phyloP scores from a whole-genome alignment of 1,140 invertebrate genomes.

The Panulirus ornatus region DNA sequence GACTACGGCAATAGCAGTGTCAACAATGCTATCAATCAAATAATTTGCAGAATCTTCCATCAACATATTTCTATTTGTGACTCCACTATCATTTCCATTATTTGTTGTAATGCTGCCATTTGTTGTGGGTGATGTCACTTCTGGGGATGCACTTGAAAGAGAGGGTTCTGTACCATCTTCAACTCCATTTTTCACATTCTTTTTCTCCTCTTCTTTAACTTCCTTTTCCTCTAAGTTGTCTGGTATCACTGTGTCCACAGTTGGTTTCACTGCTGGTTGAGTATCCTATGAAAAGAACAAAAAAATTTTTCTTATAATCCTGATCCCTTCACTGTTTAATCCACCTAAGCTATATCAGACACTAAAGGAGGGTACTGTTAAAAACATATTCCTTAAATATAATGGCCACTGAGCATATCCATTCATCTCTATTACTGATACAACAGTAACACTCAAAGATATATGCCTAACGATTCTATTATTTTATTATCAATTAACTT shows the following conservation, averaged over 20 bases:
- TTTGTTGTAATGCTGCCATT: constrained; percentile 40
- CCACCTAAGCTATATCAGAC: too few relatives aligned
- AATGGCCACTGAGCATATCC: too few relatives aligned
- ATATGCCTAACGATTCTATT: too few relatives aligned
- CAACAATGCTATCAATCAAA: constrained; percentile 41
- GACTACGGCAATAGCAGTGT: constrained; percentile 41
- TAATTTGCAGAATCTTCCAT: constrained; percentile 29
- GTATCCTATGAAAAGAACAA: neutral
- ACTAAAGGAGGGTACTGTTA: too few relatives aligned
- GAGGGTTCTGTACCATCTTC: constrained; percentile 3
- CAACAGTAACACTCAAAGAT: too few relatives aligned
- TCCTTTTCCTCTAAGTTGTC: neutral
- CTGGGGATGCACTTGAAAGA: constrained; percentile 1
- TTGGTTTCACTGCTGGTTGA: neutral
- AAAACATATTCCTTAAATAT: too few relatives aligned
- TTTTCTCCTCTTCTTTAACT: neutral
- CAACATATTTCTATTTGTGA: constrained; percentile 31
- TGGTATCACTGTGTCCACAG: neutral
- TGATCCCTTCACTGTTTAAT: too few relatives aligned
- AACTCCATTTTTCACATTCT: neutral
- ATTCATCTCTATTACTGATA: too few relatives aligned
- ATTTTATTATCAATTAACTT: too few relatives aligned
- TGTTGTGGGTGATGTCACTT: constrained; percentile 18
- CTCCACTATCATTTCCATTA: constrained; percentile 49
- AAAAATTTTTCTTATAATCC: too few relatives aligned